Conservation (phyloP, 2,113 vertebrate species). For the Lamprotornis superbus region DNA sequence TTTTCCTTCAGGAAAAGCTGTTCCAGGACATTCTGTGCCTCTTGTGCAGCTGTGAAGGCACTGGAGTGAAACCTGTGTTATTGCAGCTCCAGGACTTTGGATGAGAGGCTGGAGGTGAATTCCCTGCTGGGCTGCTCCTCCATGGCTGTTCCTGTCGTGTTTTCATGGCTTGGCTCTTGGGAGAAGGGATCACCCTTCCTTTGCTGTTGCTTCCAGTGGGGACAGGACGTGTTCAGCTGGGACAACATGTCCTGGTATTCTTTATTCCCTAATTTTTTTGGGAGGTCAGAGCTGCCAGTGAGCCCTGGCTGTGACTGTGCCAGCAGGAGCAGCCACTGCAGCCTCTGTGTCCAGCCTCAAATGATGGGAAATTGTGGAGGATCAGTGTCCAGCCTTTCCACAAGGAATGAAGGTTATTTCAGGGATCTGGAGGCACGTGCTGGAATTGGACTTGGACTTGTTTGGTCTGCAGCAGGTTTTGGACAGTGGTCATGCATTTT, state of each 20-base stretch:
- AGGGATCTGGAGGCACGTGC: background rate
- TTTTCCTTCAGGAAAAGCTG: background rate
- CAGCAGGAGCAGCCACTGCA: background rate
- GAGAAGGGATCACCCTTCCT: background rate
- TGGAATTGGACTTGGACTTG: background rate
- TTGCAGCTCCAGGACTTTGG: background rate
- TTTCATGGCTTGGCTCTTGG: background rate
- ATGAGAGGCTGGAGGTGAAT: background rate
- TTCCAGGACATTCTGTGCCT: too few relatives aligned
- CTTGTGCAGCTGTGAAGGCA: background rate
- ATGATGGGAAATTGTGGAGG: background rate
- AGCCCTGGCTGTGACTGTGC: background rate
- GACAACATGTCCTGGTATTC: background rate
- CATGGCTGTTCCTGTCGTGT: background rate
- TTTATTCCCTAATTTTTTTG: background rate
- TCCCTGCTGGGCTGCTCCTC: background rate
- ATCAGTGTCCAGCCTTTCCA: background rate
- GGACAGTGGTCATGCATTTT: slow-evolving; percentile 48
- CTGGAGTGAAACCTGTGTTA: fast-evolving
- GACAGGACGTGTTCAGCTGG: background rate
- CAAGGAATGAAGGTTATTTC: background rate
- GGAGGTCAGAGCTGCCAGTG: background rate
- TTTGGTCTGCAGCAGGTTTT: background rate
- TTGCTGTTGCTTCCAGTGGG: background rate
- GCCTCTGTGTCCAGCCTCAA: fast-evolving